Evolutionary conservation across 2,797 vertebrate species (phyloP), one percentile per base, ranked within the genome.

Genomic region (Pteronotus mesoamericanus): DNA sequence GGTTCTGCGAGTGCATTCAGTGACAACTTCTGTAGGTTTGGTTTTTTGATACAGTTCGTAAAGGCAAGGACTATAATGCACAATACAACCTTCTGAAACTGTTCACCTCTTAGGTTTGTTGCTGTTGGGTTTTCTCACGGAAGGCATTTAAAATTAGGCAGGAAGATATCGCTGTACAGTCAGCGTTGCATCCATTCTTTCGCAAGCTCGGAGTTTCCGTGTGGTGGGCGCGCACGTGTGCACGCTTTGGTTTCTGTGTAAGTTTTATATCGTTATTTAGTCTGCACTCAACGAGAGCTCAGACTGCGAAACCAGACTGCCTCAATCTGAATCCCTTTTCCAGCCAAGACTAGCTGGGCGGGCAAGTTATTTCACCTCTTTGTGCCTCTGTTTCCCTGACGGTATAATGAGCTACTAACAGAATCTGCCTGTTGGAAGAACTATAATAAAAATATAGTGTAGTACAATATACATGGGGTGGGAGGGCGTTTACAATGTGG

Each of bases 211-310:
- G 46, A 44, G 37, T 44, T 59, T 71, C 6, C 7, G 64, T 29
- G 39, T 3, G 79, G 64, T 29, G 39, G 3, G 79, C 32, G 72
- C 19, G 39, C 61, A 16, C 34, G 57, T 69, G 9, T 71, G 84
- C 61, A 79, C 57, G 53, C 66, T 39, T 51, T 9, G 71, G 34
- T 9, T 89, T 74, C 84, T 53, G 68, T 89, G 18, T n/a, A 64
- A 34, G 48, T 68, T 75, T 86, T 53, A 69, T 53, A 24, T 78
- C 82, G 71, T 88, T 96, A 87, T 46, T 95, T 89, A 57, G 82
- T 95, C 75, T 94, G 53, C 78, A n/a, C 71, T 66, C 71, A 19
- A 19, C 26, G 61, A 74, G 55, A 59, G 57, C 75, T 68, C 77
- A 12, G 69, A 44, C 79, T 86, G 75, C 4, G 77, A 83, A 82